Percentiles rank a stretch among this genome's conserved stretches.
phyloP scores from a whole-genome alignment of 2,888 invertebrate genomes.

The Dolichomitus sp. region DNA sequence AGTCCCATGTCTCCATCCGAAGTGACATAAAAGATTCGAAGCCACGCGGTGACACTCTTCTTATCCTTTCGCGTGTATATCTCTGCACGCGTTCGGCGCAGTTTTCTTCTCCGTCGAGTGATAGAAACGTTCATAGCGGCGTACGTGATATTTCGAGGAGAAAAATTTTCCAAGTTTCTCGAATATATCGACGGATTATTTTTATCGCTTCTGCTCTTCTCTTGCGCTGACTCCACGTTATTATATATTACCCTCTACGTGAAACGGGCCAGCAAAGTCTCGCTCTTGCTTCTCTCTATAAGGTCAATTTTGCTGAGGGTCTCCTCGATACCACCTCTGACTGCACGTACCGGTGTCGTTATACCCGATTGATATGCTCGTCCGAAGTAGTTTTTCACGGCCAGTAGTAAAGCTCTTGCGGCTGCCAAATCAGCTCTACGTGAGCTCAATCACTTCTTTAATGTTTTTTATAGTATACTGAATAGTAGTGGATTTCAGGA shows the following conservation, averaged over 20 bases:
- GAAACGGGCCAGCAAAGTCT: slow-evolving; percentile 9
- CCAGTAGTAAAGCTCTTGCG: slow-evolving; percentile 28
- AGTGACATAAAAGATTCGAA: background rate
- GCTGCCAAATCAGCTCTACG: slow-evolving; percentile 45
- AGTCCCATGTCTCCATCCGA: slow-evolving; percentile 1
- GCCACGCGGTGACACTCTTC: slow-evolving; percentile 43
- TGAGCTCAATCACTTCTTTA: slow-evolving; percentile 14
- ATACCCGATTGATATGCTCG: slow-evolving; percentile 59
- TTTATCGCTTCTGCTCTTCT: slow-evolving; percentile 50
- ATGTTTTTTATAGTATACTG: slow-evolving; percentile 38
- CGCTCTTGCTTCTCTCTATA: slow-evolving; percentile 18
- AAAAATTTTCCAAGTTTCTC: slow-evolving; percentile 42
- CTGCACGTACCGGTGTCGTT: slow-evolving; percentile 47
- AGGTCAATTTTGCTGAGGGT: slow-evolving; percentile 34
- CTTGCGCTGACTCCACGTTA: slow-evolving; percentile 63
- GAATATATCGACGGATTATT: slow-evolving; percentile 65
- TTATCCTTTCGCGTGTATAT: background rate
- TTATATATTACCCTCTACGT: slow-evolving; percentile 53
- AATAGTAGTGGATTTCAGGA: slow-evolving; percentile 10
- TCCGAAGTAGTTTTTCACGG: slow-evolving; percentile 55
- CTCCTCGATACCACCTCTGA: slow-evolving; percentile 10
- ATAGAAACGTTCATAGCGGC: slow-evolving; percentile 24
- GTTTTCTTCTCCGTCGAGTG: background rate
- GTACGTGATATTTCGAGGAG: slow-evolving; percentile 50
- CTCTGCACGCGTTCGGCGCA: background rate